Conservation (phyloP, 1,140 invertebrate species). For the Rhyzopertha dominica region DNA sequence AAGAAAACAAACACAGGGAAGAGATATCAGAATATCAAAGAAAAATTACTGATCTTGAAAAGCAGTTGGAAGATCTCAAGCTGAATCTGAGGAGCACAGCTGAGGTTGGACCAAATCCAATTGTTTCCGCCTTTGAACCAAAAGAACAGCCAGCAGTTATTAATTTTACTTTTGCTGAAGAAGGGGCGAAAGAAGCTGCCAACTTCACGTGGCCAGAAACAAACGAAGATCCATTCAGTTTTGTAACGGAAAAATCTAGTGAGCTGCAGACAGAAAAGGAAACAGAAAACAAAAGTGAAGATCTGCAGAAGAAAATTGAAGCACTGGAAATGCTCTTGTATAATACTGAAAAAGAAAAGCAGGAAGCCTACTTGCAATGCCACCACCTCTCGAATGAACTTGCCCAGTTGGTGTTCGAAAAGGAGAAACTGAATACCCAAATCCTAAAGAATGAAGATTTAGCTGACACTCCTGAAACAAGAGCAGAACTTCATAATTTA, state of each 20-base stretch:
- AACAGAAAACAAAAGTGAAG: constrained; percentile 28
- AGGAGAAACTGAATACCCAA: constrained; percentile 29
- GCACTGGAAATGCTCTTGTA: constrained; percentile 42
- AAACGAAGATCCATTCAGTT: constrained; percentile 12
- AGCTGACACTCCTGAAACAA: constrained; percentile 13
- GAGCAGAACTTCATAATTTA: constrained; percentile 21
- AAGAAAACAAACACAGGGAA: no score
- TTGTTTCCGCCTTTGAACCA: no score
- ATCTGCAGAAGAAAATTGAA: constrained; percentile 39
- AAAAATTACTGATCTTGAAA: no score
- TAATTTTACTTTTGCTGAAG: background rate
- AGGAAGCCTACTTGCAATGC: constrained; percentile 35
- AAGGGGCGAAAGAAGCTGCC: background rate
- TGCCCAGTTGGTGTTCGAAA: constrained; percentile 32
- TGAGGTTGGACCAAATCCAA: no score
- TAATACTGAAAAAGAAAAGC: constrained; percentile 40
- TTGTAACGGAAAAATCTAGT: no score
- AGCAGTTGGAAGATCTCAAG: constrained; percentile 17
- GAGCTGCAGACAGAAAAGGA: no score
- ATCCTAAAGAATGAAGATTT: constrained; percentile 21
- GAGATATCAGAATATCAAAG: no score
- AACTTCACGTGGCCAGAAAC: constrained; percentile 12
- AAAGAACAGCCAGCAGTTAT: background rate
- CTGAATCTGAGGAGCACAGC: constrained; percentile 15
- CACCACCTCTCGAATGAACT: constrained; percentile 37